A percentile compares a stretch with the other conserved stretches of the same genome.
phyloP scores from a whole-genome alignment of 2,888 invertebrate genomes.

The Temnothorax unifasciatus region DNA sequence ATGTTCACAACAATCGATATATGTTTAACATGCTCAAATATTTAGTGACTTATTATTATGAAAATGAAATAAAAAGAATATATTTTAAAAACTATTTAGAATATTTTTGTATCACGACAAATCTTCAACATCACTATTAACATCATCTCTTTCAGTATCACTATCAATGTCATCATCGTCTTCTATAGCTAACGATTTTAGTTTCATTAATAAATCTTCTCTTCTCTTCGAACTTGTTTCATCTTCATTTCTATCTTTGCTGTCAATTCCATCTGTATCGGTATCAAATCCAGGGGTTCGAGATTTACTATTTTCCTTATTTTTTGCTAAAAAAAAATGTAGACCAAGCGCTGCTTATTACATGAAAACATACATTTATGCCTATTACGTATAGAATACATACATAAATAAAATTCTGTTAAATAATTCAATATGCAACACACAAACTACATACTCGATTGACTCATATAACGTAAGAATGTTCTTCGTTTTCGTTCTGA shows the following conservation, averaged over 20 bases:
- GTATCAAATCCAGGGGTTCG: constrained; percentile 82
- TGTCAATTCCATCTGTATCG: constrained; percentile 63
- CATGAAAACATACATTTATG: not conserved
- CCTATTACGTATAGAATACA: not conserved
- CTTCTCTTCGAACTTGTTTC: constrained; percentile 1
- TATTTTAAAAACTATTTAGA: not conserved
- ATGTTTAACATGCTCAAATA: not conserved
- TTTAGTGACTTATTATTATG: not conserved
- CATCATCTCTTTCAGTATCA: constrained; percentile 38
- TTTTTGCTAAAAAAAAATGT: constrained; percentile 64
- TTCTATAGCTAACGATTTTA: constrained; percentile 62
- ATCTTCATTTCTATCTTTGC: constrained; percentile 50
- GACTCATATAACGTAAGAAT: constrained; percentile 88
- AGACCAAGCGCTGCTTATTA: constrained; percentile 4
- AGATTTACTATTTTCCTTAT: constrained; percentile 84
- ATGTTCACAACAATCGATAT: not conserved
- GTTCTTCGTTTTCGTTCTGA: constrained; percentile 94
- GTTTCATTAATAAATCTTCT: constrained; percentile 59
- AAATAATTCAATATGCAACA: not conserved
- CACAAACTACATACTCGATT: constrained; percentile 37
- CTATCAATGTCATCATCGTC: constrained; percentile 31
- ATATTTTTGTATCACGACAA: constrained; percentile 48
- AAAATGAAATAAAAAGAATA: not conserved
- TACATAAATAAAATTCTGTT: not conserved
- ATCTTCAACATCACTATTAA: constrained; percentile 45